phyloP scores from a whole-genome alignment of 2,797 vertebrate species.

The Phoeniculus purpureus region DNA sequence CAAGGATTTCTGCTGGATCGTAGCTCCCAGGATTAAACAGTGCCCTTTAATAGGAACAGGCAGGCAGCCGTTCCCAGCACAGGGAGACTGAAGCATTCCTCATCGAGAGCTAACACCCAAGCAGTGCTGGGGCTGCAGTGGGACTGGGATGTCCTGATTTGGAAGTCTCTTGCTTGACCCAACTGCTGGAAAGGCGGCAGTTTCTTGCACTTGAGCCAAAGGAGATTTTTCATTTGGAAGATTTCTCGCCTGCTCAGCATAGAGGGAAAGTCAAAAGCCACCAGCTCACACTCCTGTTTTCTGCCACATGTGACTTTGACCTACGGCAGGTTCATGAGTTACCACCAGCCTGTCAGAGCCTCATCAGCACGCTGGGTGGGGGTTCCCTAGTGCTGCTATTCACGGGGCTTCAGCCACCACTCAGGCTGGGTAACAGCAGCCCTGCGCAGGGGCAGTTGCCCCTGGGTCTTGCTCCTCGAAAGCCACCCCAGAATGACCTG shows the following conservation, averaged over 20 bases:
- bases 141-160: slow-evolving; percentile 30
- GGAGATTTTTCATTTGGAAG: background rate
- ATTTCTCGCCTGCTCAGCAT: background rate
- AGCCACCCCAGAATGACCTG: background rate
- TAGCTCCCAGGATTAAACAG: slow-evolving; percentile 26
- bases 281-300: background rate
- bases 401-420: background rate
- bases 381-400: background rate
- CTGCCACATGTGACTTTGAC: background rate
- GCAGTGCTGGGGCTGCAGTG: accelerated
- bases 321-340: background rate
- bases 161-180: slow-evolving; percentile 23
- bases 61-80: accelerated
- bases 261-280: background rate
- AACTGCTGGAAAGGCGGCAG: background rate
- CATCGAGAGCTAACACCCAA: background rate
- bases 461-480: background rate
- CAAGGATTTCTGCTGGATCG: background rate
- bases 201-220: background rate
- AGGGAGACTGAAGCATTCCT: background rate
- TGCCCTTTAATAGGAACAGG: slow-evolving; percentile 46
- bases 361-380: accelerated
- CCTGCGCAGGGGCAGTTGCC: background rate
- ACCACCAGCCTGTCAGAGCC: background rate
- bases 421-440: background rate